Evolutionary conservation across 1,140 invertebrate species (phyloP), one percentile per base, ranked within the genome.

Genomic region (Potamilus streckersoni): DNA sequence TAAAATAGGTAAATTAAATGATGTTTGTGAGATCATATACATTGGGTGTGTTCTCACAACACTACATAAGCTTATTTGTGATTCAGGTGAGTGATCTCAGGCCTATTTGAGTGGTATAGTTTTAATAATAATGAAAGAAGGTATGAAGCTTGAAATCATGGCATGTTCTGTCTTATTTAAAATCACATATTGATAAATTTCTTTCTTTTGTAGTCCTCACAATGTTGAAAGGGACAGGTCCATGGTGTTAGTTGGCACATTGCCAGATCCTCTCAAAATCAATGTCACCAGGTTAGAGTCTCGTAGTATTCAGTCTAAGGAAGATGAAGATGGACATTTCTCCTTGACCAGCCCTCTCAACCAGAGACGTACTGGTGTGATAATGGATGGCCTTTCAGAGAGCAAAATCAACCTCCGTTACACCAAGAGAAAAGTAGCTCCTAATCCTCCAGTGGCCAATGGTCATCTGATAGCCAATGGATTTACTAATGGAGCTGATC

Each of bases 211-310:
- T 67, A 89, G 89, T 13, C 87, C 88, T 68, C 90, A 91, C 74
- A 87, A 88, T 74, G 84, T 87, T 57, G 89, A 91, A 60, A 71
- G 79, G 17, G 83, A 89, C 56, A 87, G 90, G 69, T 78, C 80
- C 17, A 79, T 89, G 78, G 57, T 80, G 49, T 63, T 86, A 56
- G 49, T 69, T 15, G 80, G 84, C 16, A 78, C 67, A n/a, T 77
- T 88, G 63, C 85, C 86, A 49, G 81, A 86, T 55, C 78, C 83
- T 62, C 61, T 86, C 65, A 82, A 84, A 79, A 77, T 84, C 49
- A 81, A 81, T 59, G 76, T 79, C 16, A 78, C 83, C 17, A 76
- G 80, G 31, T 69, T 81, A 17, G 80, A 83, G 38, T 69, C 74
- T 58, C 69, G 73, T 1, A 75, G 62, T 27, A 72, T 76, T 17